phyloP scores from a whole-genome alignment of 2,888 invertebrate genomes.

The Hyposoter didymator region DNA sequence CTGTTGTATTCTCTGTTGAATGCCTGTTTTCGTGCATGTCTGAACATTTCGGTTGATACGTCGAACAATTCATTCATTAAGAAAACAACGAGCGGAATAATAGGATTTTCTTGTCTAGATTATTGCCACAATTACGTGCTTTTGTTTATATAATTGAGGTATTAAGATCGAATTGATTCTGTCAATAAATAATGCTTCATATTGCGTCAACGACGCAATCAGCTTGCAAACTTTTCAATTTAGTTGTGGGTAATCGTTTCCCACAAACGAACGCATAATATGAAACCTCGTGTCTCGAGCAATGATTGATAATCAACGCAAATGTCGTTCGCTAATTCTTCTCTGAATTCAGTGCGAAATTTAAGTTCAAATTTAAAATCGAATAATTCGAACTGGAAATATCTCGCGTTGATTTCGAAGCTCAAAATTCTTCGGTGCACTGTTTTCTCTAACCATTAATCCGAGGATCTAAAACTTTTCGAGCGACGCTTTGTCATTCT shows the following conservation, averaged over 20 bases:
- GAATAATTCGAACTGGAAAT: background rate
- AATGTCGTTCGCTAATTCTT: too few relatives aligned
- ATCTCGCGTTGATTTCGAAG: background rate
- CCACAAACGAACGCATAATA: background rate
- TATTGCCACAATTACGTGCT: background rate
- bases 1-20: slow-evolving; percentile 16
- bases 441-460: background rate
- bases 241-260: background rate
- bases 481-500: background rate
- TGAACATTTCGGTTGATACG: background rate
- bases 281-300: background rate
- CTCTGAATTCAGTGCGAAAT: background rate
- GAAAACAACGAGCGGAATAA: background rate
- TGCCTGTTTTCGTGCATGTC: slow-evolving; percentile 2
- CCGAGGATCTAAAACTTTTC: background rate
- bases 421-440: background rate
- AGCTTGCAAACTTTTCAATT: background rate
- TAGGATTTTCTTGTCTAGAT: background rate
- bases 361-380: background rate
- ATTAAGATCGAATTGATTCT: background rate
- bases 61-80: slow-evolving; percentile 2
- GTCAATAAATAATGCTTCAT: background rate
- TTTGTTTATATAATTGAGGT: background rate
- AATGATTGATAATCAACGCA: background rate
- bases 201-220: background rate